Percentiles rank a stretch among this genome's conserved stretches.
phyloP scores from a whole-genome alignment of 2,797 vertebrate species.

The Denticeps clupeoides region DNA sequence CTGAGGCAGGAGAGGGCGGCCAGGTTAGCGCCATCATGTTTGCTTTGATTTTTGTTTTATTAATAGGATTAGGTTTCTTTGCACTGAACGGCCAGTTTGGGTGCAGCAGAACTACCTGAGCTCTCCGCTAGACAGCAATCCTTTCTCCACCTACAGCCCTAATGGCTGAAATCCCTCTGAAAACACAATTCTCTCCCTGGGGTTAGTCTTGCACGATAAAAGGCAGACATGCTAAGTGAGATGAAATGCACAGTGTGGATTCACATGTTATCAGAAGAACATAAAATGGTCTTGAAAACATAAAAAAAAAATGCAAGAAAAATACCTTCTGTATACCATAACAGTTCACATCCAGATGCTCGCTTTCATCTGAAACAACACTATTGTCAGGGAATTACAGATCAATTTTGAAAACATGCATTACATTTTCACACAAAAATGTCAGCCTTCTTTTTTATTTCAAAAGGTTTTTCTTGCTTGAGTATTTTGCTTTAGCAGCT shows the following conservation, averaged over 20 bases:
- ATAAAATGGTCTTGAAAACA: constrained; percentile 5
- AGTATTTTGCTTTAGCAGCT: constrained; percentile 11
- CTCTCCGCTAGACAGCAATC: constrained; percentile 31
- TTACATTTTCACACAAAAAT: no score
- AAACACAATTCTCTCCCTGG: constrained; percentile 2
- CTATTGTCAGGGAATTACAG: no score
- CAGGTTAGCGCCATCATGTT: constrained; percentile 32
- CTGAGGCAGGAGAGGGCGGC: constrained; percentile 11
- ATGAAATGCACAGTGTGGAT: constrained; percentile 1
- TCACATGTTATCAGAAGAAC: neutral
- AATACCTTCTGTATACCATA: no score
- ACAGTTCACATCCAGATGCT: no score
- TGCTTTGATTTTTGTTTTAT: constrained; percentile 49
- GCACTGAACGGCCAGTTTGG: constrained; percentile 20
- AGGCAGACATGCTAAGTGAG: neutral
- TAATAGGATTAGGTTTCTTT: constrained; percentile 48
- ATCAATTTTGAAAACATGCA: no score
- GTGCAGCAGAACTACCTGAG: constrained; percentile 36
- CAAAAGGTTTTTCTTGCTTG: neutral
- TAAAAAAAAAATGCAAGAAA: no score
- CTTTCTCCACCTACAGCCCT: constrained; percentile 24
- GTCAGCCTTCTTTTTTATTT: neutral
- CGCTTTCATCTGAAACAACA: no score
- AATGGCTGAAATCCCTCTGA: constrained; percentile 19
- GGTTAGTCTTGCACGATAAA: constrained; percentile 15